A percentile compares a stretch with the other conserved stretches of the same genome.
These are phyloP conservation scores for Sphinx pinastri DNA, from an alignment of 2,888 invertebrate species.

Conservation along the genomic window DNA sequence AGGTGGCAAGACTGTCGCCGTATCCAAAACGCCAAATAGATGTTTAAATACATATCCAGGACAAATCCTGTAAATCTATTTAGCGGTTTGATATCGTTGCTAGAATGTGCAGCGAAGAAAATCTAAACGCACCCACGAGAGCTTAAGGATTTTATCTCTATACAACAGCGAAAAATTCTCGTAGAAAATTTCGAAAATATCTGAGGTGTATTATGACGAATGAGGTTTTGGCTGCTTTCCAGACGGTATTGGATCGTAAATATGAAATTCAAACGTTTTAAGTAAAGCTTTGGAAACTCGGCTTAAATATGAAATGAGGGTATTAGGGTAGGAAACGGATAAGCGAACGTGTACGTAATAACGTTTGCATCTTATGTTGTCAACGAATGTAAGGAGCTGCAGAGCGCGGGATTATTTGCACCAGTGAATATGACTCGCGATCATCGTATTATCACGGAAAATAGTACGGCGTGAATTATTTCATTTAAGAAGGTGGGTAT, in stretches of 20 bases:
- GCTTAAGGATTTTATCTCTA: constrained; percentile 11
- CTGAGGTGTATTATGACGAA: constrained; percentile 19
- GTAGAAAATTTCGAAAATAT: background rate
- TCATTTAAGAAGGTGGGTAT: background rate
- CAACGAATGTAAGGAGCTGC: background rate
- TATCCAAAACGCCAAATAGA: too few relatives aligned
- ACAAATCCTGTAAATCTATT: too few relatives aligned
- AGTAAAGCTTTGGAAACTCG: background rate
- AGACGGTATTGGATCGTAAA: constrained; percentile 5
- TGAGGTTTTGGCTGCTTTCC: constrained; percentile 5
- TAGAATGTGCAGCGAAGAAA: background rate
- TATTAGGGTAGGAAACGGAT: constrained; percentile 1
- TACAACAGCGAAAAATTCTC: background rate
- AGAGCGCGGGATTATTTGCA: background rate
- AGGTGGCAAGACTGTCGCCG: too few relatives aligned
- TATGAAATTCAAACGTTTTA: constrained; percentile 5
- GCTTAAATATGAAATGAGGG: constrained; percentile 9
- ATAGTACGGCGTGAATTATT: too few relatives aligned
- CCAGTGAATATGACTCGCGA: background rate
- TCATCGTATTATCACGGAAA: background rate
- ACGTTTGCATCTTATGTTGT: constrained; percentile 6
- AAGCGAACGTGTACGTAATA: constrained; percentile 7
- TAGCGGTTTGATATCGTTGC: too few relatives aligned
- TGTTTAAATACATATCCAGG: too few relatives aligned
- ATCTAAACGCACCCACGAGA: background rate